A percentile compares a stretch with the other conserved stretches of the same genome.
These are phyloP conservation scores for Polydesmus complanatus DNA, from an alignment of 2,888 invertebrate species.

Conservation along the genomic window DNA sequence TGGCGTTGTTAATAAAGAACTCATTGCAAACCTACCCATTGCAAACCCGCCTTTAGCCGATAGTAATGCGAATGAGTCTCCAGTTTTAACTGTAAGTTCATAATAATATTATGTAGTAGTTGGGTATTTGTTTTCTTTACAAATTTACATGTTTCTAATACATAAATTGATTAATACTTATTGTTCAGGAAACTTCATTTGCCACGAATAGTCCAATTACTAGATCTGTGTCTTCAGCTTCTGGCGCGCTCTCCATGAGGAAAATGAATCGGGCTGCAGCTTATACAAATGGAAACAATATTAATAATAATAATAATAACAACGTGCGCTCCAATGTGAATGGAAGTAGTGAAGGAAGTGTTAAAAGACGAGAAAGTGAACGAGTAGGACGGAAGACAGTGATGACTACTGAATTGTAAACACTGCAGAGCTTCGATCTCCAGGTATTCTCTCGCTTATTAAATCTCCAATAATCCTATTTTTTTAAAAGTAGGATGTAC, in stretches of 20 bases:
- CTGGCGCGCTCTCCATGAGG: conserved; percentile 20
- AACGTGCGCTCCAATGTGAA: conserved; percentile 17
- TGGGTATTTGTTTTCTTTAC: no score
- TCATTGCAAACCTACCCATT: no score
- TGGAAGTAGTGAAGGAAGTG: not conserved
- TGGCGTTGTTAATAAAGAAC: not conserved
- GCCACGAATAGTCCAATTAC: conserved; percentile 24
- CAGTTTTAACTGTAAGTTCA: not conserved
- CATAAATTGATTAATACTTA: not conserved
- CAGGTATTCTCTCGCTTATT: not conserved
- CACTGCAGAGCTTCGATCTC: not conserved
- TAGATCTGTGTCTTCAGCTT: conserved; percentile 23
- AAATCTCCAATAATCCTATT: not conserved
- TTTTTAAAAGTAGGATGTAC: not conserved
- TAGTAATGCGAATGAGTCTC: not conserved
- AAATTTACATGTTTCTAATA: not conserved
- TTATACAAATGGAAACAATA: conserved; percentile 10
- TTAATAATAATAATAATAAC: not conserved
- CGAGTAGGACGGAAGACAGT: conserved; percentile 20
- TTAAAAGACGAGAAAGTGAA: conserved; percentile 18
- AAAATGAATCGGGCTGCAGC: conserved; percentile 20
- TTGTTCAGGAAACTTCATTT: conserved; percentile 24
- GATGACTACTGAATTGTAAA: conserved; percentile 24
- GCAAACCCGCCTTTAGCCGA: not conserved
- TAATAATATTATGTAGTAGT: not conserved